Evolutionary conservation across 1,140 invertebrate species (phyloP), one percentile per base, ranked within the genome.

Genomic region (Andricus grossulariae): DNA sequence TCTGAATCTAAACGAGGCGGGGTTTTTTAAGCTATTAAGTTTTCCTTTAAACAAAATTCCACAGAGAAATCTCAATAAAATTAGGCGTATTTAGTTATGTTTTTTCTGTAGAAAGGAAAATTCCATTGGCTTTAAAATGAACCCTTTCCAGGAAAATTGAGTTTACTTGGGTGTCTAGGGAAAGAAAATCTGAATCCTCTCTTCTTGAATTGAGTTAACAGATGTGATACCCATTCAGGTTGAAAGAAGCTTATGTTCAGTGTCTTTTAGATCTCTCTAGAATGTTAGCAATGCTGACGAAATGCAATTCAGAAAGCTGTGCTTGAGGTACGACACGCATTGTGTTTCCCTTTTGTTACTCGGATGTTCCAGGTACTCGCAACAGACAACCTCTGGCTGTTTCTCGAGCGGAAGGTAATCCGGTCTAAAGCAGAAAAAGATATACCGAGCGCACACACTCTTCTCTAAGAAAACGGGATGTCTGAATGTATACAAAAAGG

Each of bases 261-360:
- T 39, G 60, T 66, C 15, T 45, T 66, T 66, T 16, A 66, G 60
- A 66, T 39, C 5, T 8, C 10, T n/a, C 13, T 21, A 32, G 21
- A 25, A 66, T 66, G 25, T 39, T 39, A 66, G 60, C 39, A n/a
- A n/a, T 15, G 16, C 25, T 66, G 60, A 66, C 60, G 60, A 66
- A 66, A 66, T 66, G 60, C 39, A 66, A 66, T 66, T 66, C 60
- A 66, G 60, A 66, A 32, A 39, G 60, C 60, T 66, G 60, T 45
- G n/a, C 60, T 66, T 66, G 60, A 66, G 60, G 60, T 66, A 66
- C 60, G 60, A 66, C 60, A 66, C 60, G 25, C 60, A 66, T 66
- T 66, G 60, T 66, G 60, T 66, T 66, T 32, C 13, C 32, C 60
- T 66, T 66, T 66, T 66, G 60, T 66, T 66, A 66, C 39, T 66